phyloP scores from a whole-genome alignment of 2,888 invertebrate genomes.

The Drosophila subsilvestris region DNA sequence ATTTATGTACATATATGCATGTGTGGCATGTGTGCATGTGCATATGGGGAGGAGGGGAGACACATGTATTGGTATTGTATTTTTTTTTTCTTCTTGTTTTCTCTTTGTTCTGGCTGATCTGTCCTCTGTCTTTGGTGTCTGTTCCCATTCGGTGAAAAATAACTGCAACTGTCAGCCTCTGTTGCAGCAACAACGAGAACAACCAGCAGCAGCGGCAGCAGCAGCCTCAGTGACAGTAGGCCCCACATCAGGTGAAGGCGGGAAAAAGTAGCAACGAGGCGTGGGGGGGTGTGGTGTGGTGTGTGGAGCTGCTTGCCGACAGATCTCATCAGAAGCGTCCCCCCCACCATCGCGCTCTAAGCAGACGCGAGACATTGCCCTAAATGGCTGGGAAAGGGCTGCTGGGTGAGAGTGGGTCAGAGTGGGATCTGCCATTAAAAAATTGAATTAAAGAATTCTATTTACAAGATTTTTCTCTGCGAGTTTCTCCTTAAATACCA shows the following conservation, averaged over 20 bases:
- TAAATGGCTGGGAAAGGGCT: conserved; percentile 19
- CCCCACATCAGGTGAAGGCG: not conserved
- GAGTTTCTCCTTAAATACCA: too few relatives aligned
- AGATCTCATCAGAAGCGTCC: not conserved
- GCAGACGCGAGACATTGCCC: conserved; percentile 24
- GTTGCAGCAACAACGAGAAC: conserved; percentile 33
- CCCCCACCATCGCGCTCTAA: conserved; percentile 1
- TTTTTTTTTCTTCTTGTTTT: conserved; percentile 70
- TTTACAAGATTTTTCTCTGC: too few relatives aligned
- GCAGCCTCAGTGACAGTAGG: not conserved
- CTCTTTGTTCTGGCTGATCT: conserved; percentile 68
- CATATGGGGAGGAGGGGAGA: not conserved
- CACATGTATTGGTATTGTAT: conserved; percentile 48
- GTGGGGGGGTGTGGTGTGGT: conserved; percentile 5
- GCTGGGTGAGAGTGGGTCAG: too few relatives aligned
- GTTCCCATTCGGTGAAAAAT: conserved; percentile 78
- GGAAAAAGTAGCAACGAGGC: not conserved
- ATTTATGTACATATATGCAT: conserved; percentile 32
- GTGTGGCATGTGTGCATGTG: conserved; percentile 3
- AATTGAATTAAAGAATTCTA: not conserved
- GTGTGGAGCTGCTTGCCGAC: not conserved
- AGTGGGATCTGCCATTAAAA: not conserved
- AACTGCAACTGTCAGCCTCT: conserved; percentile 78
- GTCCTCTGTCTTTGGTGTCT: conserved; percentile 45
- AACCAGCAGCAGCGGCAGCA: not conserved